Base-by-base conservation (phyloP, 2,888 invertebrate genomes). In the Osmoderma eremita region DNA sequence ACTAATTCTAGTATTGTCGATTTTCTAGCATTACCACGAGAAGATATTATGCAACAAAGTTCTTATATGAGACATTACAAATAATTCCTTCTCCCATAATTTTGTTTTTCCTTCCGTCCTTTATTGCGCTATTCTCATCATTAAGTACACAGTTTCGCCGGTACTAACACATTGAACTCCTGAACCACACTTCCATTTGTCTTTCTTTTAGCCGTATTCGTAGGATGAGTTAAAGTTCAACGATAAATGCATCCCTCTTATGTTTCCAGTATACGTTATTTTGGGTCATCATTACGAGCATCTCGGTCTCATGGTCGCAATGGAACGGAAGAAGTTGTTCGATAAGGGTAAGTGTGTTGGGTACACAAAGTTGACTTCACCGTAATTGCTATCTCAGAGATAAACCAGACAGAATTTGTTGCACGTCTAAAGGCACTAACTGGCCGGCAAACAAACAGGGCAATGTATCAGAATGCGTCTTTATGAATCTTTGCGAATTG, bases 241-340 rank as follows among this genome's bases (percentile, higher is more conserved):
- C 38, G 20, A 17, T 13, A 45, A 12, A 65, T 68, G 24, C 51
- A 48, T 56, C 67, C 68, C 61, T 70, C 62, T 67, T 53, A 10
- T 30, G 30, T 30, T 84, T 84, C n/a, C 88, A 97, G 97, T 97
- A 82, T 97, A 95, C 83, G 90, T 97, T 39, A 90, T 95, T 73
- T 86, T 97, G 73, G 96, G 96, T 0, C 91, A 93, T 79, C 91
- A 94, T 77, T 93, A 93, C 78, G 96, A 97, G 77, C 95, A 96
- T 80, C 88, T 95, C 71, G 96, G 95, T 2, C 85, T 97, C n/a
- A 88, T 97, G 89, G 86, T 93, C 66, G 93, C 94, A 42, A 86
- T 97, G 82, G 90, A 95, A 73, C 88, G 93, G 71, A 87, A 89
- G 82, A 90, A 93, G 68, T 87, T 97, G 0, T 85, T 97, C 69